Conservation (phyloP, 1,140 invertebrate species). For the Periplaneta americana region DNA sequence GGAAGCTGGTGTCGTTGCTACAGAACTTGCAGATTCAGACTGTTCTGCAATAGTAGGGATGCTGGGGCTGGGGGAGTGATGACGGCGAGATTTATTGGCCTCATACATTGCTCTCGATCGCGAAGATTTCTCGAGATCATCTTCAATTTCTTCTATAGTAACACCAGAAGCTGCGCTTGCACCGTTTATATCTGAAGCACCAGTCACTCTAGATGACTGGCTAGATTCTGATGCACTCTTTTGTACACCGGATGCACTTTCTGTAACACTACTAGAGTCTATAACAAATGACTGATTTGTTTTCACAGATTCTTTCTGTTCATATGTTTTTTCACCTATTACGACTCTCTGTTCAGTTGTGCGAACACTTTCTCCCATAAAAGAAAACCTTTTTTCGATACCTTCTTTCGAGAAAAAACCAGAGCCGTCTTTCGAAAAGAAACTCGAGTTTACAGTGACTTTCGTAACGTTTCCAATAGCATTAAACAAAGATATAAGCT, state of each 20-base stretch:
- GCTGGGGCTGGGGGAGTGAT: conserved; percentile 29
- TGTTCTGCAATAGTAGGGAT: conserved; percentile 34
- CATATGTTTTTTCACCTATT: conserved; percentile 12
- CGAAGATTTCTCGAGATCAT: conserved; percentile 25
- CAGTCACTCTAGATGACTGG: not conserved
- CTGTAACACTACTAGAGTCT: not conserved
- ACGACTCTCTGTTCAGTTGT: conserved; percentile 7
- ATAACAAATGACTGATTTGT: not conserved
- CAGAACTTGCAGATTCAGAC: conserved; percentile 31
- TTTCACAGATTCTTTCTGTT: not conserved
- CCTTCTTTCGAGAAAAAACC: conserved; percentile 22
- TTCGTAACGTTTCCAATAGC: conserved; percentile 51
- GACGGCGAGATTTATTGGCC: conserved; percentile 21
- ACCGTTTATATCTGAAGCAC: not conserved
- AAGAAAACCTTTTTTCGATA: conserved; percentile 23
- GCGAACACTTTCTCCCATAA: conserved; percentile 9
- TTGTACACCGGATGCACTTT: not conserved
- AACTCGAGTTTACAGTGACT: conserved; percentile 44
- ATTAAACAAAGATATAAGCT: conserved; percentile 58
- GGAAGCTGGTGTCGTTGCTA: conserved; percentile 27
- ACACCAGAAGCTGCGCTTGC: conserved; percentile 16
- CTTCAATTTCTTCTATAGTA: conserved; percentile 25
- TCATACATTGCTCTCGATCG: conserved; percentile 28
- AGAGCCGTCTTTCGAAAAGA: conserved; percentile 31
- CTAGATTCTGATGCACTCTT: not conserved